These are phyloP conservation scores for Drosophila neoperkinsi DNA, from an alignment of 2,888 invertebrate genomes.

Conservation along the genomic window DNA sequence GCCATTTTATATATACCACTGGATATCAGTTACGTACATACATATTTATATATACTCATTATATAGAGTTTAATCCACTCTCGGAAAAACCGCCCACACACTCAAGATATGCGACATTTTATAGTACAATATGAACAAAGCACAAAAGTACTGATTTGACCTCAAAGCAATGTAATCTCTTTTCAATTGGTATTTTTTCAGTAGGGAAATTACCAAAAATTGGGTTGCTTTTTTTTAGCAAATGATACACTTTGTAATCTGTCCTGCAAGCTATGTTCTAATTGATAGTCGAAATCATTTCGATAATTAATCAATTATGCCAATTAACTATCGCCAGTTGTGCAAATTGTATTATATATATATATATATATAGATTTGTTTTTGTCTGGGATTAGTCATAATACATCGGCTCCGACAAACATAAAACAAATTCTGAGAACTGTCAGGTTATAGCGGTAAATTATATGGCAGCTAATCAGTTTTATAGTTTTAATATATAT, in stretches of 20 bases:
- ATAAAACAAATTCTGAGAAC: background rate
- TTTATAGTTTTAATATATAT: background rate
- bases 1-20: slow-evolving; percentile 37
- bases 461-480: slow-evolving; percentile 3
- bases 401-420: background rate
- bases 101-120: slow-evolving; percentile 1
- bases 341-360: background rate
- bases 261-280: background rate
- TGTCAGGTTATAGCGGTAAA: background rate
- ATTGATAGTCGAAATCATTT: background rate
- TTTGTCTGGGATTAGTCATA: slow-evolving; percentile 12
- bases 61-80: slow-evolving; percentile 1
- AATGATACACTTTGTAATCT: background rate
- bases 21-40: slow-evolving; percentile 27
- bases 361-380: background rate
- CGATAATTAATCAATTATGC: background rate
- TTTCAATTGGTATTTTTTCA: background rate
- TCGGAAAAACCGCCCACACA: background rate
- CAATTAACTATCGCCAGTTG: background rate
- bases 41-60: background rate
- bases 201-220: background rate
- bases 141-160: background rate
- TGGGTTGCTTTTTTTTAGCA: background rate
- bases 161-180: background rate
- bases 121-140: too few relatives aligned